These are phyloP conservation scores for Drosophila carrolli DNA, from an alignment of 1,140 invertebrate genomes.

Conservation along the genomic window DNA sequence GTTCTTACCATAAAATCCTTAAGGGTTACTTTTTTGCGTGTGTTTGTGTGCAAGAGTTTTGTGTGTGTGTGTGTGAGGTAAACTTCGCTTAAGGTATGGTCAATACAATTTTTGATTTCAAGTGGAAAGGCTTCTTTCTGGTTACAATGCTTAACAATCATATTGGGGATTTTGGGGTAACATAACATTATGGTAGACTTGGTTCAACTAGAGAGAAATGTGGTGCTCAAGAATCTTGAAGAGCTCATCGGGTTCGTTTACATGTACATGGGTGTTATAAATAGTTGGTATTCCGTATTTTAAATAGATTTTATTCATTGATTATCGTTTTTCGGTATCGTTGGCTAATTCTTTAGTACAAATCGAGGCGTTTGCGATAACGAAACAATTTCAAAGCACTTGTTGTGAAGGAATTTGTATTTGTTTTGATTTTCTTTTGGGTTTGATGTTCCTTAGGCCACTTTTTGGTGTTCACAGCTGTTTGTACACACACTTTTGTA, in stretches of 20 bases:
- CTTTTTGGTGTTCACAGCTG: conserved; percentile 82
- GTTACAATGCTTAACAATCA: conserved; percentile 39
- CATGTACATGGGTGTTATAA: conserved; percentile 17
- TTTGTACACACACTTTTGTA: conserved; percentile 53
- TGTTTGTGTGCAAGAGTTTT: conserved; percentile 14
- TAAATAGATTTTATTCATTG: conserved; percentile 43
- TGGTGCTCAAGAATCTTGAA: conserved; percentile 21
- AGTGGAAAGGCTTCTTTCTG: conserved; percentile 17
- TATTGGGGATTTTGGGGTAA: conserved; percentile 29
- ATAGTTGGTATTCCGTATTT: conserved; percentile 24
- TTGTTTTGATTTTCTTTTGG: conserved; percentile 18
- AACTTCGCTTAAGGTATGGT: conserved; percentile 37
- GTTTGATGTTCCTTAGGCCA: conserved; percentile 63
- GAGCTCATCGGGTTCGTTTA: conserved; percentile 22
- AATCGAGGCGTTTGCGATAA: conserved; percentile 68
- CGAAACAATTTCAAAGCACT: conserved; percentile 50
- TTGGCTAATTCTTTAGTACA: conserved; percentile 76
- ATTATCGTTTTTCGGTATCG: conserved; percentile 48
- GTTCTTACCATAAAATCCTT: background rate
- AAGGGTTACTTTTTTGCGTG: conserved; percentile 26
- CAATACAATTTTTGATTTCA: conserved; percentile 28
- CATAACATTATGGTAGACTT: conserved; percentile 46
- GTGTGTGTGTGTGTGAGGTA: conserved; percentile 37
- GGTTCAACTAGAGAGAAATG: conserved; percentile 43
- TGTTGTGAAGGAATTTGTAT: conserved; percentile 30